Base-by-base conservation (phyloP, 2,888 invertebrate species). In the Apamea anceps region DNA sequence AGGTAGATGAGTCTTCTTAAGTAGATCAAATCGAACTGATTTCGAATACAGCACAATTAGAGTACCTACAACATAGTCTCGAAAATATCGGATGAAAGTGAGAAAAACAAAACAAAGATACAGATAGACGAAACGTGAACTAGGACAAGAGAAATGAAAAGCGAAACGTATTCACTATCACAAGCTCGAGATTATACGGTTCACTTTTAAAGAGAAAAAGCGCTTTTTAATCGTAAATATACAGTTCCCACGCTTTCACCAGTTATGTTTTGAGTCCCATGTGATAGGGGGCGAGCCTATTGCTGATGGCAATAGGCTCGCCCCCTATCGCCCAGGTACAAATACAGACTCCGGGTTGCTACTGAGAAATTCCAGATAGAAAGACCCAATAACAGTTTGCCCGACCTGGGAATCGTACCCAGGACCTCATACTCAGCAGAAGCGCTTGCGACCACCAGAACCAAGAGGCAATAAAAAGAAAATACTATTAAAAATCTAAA, bases 171-270 rank as follows among this genome's bases (percentile, higher is more conserved):
- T 66, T 65, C 62, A 66, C 79, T 76, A 72, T 62, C 66, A 71
- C 77, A 76, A 81, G 65, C 15, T 71, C 72, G 18, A 87, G 70
- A 90, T 91, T 90, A 87, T 87, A 90, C 89, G 90, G 90, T 90
- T 89, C 83, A 90, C 79, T 90, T 91, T 87, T 75, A 79, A 87
- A 87, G 79, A 74, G 74, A 82, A 86, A 89, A 84, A 77, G 74
- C 66, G 73, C 84, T 78, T 72, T 68, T 75, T 77, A 68, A 76
- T 70, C 70, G 57, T 71, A 42, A 78, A 48, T 28, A 42, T n/a
- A 60, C n/a, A 42, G 54, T 82, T 90, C 88, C 42, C 89, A 89
- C 90, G 79, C 89, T 89, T 89, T 60, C 12, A 12, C 57, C n/a
- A 60, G n/a, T 60, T n/a, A 60, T n/a, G 57, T 60, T 57, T 57